A percentile compares a stretch with the other conserved stretches of the same genome.
Evolutionary conservation across 2,797 vertebrate genomes (phyloP).

Genomic region (Peromyscus attwateri): DNA sequence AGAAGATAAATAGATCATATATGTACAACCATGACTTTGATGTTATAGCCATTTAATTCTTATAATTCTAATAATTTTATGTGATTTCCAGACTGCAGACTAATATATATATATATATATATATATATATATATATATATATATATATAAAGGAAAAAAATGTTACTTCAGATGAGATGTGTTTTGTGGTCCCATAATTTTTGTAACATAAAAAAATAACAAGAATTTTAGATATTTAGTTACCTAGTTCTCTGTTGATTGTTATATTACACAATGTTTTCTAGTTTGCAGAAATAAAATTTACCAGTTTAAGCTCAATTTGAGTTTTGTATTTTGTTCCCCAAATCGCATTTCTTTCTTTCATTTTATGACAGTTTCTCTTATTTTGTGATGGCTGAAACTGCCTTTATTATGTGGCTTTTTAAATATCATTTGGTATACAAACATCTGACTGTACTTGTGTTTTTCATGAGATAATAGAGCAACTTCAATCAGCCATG

Average conservation of each 20-base stretch:
- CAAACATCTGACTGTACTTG: not conserved
- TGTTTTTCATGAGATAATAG: not conserved
- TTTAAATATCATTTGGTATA: constrained; percentile 1
- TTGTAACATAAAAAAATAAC: not conserved
- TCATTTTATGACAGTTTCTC: not conserved
- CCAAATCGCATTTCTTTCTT: not conserved
- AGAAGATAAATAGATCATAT: not conserved
- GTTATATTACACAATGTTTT: not conserved
- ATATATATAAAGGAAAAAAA: not conserved
- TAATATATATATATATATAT: not conserved
- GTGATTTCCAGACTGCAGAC: not conserved
- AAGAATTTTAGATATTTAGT: not conserved
- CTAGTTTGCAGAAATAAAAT: not conserved
- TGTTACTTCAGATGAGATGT: not conserved
- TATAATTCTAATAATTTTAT: not conserved
- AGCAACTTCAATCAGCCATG: not conserved
- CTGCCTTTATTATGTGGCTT: not conserved
- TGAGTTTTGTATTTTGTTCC: constrained; percentile 20
- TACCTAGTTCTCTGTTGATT: not conserved
- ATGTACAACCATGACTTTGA: not conserved
- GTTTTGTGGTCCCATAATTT: not conserved
- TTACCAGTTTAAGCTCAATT: constrained; percentile 16
- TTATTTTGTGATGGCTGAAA: not conserved
- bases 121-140: not conserved
- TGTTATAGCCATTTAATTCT: not conserved